Percentiles rank a stretch among this genome's conserved stretches.
Evolutionary conservation across 53 echinoderm and acorn worm genomes (phyloP).

Genomic region (Zoroaster sp.): DNA sequence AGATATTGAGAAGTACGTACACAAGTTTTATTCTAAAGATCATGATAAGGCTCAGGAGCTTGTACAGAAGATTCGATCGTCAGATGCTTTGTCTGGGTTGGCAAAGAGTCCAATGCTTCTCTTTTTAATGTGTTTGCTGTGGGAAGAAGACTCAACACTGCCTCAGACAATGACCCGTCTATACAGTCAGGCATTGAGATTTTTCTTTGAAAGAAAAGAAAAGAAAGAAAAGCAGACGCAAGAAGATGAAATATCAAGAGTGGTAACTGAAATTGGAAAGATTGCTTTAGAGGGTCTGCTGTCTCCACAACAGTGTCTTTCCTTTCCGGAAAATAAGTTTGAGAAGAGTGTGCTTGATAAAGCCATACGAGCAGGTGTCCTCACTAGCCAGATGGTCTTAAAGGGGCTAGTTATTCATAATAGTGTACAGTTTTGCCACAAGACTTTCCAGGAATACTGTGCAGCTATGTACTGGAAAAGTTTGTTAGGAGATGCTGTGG

Average conservation of each 20-base stretch:
- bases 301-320: background rate
- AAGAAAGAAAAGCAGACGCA: background rate
- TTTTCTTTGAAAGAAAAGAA: background rate
- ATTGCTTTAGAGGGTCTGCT: conserved; percentile 1
- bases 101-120: conserved; percentile 11
- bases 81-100: background rate
- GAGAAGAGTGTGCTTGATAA: background rate
- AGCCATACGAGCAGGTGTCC: conserved; percentile 7
- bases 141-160: background rate
- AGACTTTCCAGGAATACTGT: conserved; percentile 24
- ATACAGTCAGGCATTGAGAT: background rate
- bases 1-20: background rate
- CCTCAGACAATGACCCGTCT: background rate
- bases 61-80: background rate
- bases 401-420: background rate
- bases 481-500: background rate
- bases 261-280: conserved; percentile 9
- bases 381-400: background rate
- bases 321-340: conserved; percentile 15
- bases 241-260: background rate
- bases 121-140: conserved; percentile 19
- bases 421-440: conserved; percentile 5
- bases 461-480: conserved; percentile 14
- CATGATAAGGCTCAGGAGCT: background rate
- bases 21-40: background rate